phyloP scores from a whole-genome alignment of 2,797 vertebrate genomes.

The Pantherophis vulpinus region DNA sequence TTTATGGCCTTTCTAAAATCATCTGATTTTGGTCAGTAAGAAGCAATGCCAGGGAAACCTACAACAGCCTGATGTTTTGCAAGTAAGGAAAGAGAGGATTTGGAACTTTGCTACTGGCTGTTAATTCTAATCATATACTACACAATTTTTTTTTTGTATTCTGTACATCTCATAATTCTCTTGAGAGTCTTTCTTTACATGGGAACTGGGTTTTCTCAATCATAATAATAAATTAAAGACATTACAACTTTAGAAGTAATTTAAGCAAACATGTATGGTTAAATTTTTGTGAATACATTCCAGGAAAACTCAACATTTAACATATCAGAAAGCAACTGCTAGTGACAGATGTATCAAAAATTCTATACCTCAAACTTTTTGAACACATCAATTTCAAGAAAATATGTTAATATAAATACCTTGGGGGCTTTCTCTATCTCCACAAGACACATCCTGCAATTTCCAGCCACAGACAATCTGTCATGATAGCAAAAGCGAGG shows the following conservation, averaged over 20 bases:
- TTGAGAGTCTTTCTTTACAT: neutral
- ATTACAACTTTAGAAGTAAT: neutral
- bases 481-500: conserved; percentile 98
- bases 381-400: neutral
- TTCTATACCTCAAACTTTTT: neutral
- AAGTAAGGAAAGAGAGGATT: neutral
- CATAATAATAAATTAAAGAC: neutral
- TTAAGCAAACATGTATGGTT: neutral
- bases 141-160: neutral
- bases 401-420: conserved; percentile 52
- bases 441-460: conserved; percentile 98
- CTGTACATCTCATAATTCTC: neutral
- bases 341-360: neutral
- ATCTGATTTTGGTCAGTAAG: neutral
- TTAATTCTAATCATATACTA: neutral
- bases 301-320: neutral
- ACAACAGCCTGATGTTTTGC: neutral
- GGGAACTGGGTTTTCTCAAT: neutral
- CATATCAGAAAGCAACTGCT: neutral
- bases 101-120: neutral
- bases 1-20: neutral
- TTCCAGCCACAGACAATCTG: conserved; percentile 94
- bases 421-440: conserved; percentile 93
- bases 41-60: neutral
- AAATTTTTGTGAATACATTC: neutral